Percentiles rank a stretch among this genome's conserved stretches.
Evolutionary conservation across 2,888 invertebrate species (phyloP).

Genomic region (Petrolisthes cinctipes): DNA sequence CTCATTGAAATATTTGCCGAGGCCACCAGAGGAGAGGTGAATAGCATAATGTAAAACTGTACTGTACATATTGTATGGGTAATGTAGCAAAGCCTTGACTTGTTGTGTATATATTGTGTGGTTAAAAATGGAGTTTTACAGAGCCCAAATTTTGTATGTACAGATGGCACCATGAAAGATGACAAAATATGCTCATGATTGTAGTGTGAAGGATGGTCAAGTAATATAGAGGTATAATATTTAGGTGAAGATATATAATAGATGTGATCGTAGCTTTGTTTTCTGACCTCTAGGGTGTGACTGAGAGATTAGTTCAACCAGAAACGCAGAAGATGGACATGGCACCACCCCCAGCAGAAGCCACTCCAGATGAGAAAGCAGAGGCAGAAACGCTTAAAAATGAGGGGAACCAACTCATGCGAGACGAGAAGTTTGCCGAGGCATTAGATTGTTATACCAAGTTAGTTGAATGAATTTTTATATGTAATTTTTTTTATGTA

Average conservation of each 20-base stretch:
- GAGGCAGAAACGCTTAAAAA: constrained; percentile 89
- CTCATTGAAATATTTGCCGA: constrained; percentile 71
- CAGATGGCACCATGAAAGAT: too few relatives aligned
- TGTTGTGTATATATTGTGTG: too few relatives aligned
- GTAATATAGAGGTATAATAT: neutral
- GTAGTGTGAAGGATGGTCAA: neutral
- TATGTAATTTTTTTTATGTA: too few relatives aligned
- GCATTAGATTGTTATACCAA: constrained; percentile 86
- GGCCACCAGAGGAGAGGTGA: constrained; percentile 59
- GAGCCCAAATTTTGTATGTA: too few relatives aligned
- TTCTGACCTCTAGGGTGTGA: neutral
- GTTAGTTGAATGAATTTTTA: constrained; percentile 68
- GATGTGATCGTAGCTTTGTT: neutral
- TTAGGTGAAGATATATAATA: neutral
- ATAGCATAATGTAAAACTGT: neutral
- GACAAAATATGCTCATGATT: too few relatives aligned
- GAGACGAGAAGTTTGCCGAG: constrained; percentile 81
- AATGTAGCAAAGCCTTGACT: too few relatives aligned
- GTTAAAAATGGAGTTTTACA: too few relatives aligned
- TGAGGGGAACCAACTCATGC: constrained; percentile 91
- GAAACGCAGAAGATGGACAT: constrained; percentile 69
- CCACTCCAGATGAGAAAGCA: constrained; percentile 71
- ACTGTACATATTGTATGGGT: too few relatives aligned
- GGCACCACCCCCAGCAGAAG: constrained; percentile 65
- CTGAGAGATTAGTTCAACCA: neutral